A percentile compares a stretch with the other conserved stretches of the same genome.
These are phyloP conservation scores for Camelus bactrianus DNA, from an alignment of 2,113 vertebrate genomes.

Conservation along the genomic window DNA sequence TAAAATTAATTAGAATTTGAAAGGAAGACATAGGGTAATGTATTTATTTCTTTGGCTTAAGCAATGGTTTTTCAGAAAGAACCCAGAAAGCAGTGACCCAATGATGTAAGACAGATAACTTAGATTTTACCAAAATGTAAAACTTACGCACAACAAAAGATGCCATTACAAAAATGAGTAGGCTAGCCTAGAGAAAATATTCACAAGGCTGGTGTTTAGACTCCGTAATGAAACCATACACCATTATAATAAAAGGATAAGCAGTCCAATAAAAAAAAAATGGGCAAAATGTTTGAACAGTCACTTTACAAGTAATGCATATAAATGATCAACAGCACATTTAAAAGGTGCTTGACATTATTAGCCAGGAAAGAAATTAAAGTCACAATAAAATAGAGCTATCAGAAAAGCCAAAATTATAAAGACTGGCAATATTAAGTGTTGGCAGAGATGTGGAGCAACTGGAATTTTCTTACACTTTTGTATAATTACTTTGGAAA, in stretches of 20 bases:
- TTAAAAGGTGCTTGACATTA: not conserved
- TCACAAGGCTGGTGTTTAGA: not conserved
- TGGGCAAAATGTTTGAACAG: not conserved
- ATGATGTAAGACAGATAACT: not conserved
- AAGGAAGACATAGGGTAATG: not conserved
- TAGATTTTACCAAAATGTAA: not conserved
- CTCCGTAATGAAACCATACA: not conserved
- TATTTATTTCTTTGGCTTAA: not conserved
- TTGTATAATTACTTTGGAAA: not conserved
- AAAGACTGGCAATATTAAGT: not conserved
- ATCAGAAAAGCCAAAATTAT: not conserved
- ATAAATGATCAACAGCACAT: not conserved
- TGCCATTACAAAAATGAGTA: not conserved
- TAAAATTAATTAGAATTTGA: not conserved
- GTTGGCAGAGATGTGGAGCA: not conserved
- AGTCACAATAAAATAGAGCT: not conserved
- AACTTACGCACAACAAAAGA: not conserved
- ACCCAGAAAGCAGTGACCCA: not conserved
- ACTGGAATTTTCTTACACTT: not conserved
- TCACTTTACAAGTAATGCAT: not conserved
- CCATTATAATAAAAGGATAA: not conserved
- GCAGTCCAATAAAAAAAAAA: not conserved
- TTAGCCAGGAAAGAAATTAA: not conserved
- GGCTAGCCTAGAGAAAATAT: not conserved
- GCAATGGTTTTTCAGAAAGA: not conserved